Conservation (phyloP, 2,113 vertebrate genomes). For the Merops nubicus region DNA sequence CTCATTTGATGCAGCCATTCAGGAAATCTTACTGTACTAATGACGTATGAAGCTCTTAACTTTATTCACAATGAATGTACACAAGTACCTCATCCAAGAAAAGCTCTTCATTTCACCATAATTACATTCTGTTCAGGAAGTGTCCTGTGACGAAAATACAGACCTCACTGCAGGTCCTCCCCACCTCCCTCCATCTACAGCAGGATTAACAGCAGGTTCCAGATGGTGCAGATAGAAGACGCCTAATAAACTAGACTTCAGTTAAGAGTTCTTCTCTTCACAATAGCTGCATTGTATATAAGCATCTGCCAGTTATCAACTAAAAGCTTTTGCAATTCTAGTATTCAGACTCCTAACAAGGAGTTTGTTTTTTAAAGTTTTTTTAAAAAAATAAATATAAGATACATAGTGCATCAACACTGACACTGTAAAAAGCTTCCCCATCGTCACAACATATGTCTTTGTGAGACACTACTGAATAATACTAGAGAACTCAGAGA, state of each 20-base stretch:
- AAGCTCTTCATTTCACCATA: background rate
- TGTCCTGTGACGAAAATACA: accelerated
- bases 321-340: background rate
- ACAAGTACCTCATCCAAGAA: background rate
- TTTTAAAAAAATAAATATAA: background rate
- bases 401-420: background rate
- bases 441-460: background rate
- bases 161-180: background rate
- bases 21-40: background rate
- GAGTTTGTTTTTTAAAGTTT: background rate
- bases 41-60: background rate
- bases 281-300: background rate
- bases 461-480: background rate
- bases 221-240: background rate
- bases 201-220: background rate
- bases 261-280: background rate
- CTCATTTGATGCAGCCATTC: background rate
- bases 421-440: background rate
- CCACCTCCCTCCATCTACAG: background rate
- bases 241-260: background rate
- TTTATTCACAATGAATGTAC: background rate
- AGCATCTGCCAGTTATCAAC: background rate
- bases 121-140: background rate
- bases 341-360: background rate
- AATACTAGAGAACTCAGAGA: background rate